phyloP scores from a whole-genome alignment of 2,797 vertebrate genomes.

The Scolopax rusticola region DNA sequence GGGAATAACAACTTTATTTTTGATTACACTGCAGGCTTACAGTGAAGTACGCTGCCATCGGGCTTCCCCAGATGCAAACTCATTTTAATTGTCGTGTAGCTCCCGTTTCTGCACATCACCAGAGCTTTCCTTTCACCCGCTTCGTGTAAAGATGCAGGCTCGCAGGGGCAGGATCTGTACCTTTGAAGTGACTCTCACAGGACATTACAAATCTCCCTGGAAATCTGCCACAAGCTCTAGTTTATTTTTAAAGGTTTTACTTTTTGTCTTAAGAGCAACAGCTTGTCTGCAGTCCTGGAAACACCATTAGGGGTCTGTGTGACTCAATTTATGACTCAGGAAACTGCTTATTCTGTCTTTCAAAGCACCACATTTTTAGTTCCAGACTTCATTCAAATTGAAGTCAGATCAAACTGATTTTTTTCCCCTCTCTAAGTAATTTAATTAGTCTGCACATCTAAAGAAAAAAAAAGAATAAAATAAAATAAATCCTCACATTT shows the following conservation, averaged over 20 bases:
- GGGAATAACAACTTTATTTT: not conserved
- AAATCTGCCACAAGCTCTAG: conserved; percentile 19
- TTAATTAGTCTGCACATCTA: conserved; percentile 23
- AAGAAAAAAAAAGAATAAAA: not conserved
- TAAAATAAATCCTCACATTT: not conserved
- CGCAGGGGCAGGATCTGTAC: not conserved
- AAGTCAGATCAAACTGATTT: conserved; percentile 52
- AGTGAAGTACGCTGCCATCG: not conserved
- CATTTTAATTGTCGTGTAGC: accelerated
- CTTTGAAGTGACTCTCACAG: conserved; percentile 46
- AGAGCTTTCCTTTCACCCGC: not conserved
- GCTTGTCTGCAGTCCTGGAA: conserved; percentile 71
- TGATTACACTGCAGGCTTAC: not conserved
- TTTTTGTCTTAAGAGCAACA: conserved; percentile 56
- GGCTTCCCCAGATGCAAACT: not conserved
- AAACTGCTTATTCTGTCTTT: conserved; percentile 69
- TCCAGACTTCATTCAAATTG: conserved; percentile 48
- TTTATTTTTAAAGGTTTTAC: conserved; percentile 52
- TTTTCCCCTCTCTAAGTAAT: not conserved
- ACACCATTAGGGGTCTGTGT: conserved; percentile 69
- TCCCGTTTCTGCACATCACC: not conserved
- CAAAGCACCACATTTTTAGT: conserved; percentile 38
- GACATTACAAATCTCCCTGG: conserved; percentile 67
- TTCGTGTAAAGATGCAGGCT: not conserved
- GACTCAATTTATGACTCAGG: conserved; percentile 78